These are phyloP conservation scores for Nibea coibor DNA, from an alignment of 2,113 vertebrate species.

Conservation along the genomic window DNA sequence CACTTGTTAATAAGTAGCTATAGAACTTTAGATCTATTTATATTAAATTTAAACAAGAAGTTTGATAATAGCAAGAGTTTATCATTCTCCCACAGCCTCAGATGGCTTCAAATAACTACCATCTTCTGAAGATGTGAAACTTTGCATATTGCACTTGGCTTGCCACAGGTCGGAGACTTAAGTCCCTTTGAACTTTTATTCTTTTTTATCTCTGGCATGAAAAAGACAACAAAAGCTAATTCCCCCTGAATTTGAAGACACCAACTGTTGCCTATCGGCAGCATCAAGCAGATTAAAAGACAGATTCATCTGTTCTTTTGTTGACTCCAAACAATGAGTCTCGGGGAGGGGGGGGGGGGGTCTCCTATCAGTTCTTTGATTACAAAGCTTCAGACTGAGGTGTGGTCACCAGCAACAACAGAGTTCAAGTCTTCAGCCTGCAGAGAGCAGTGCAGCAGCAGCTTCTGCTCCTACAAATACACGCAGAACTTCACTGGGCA, in stretches of 20 bases:
- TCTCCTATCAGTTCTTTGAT: neutral
- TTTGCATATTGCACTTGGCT: neutral
- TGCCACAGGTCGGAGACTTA: neutral
- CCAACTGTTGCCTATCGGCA: neutral
- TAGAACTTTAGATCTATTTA: conserved; percentile 1
- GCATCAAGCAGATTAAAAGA: neutral
- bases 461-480: neutral
- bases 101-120: neutral
- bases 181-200: neutral
- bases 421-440: conserved; percentile 1
- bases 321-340: conserved; percentile 4
- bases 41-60: conserved; percentile 3
- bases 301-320: neutral
- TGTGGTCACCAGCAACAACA: neutral
- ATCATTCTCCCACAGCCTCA: neutral
- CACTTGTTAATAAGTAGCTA: neutral
- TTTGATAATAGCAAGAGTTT: neutral
- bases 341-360: neutral
- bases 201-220: neutral
- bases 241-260: neutral
- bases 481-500: neutral
- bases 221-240: neutral
- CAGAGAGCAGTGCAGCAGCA: conserved; percentile 3
- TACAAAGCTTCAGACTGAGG: neutral
- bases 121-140: neutral